Base-by-base conservation (phyloP, 2,888 invertebrate species). In the Ptycholaimellus sp. region DNA sequence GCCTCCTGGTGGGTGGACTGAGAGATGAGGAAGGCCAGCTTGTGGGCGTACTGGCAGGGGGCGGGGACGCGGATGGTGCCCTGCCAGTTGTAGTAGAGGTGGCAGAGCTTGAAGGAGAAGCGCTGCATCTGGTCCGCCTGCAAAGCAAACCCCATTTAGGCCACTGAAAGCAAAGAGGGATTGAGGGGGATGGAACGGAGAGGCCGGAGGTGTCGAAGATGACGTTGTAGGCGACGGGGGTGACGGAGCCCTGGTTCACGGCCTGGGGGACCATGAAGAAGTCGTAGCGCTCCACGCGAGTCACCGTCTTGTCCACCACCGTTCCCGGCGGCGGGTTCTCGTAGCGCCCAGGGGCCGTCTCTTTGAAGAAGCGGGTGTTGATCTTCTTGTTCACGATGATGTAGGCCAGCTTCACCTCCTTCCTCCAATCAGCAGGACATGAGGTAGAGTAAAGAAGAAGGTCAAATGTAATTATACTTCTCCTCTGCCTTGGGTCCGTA, bases 11-110 rank as follows among this genome's bases (percentile, higher is more conserved):
- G 78, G 7, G 85, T 67, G 7, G 69, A 69, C 56, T 83, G 81
- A 0, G 76, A 76, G 0, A 78, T 74, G 4, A 85, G 62, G 59
- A 79, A 83, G 0, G 87, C 83, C 43, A 87, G 60, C 54, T 85
- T 87, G 58, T 87, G 85, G 0, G 87, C 85, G 57, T 83, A 85
- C 56, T 85, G 83, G 54, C 81, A 82, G 0, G 82, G 82, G 0
- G 83, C 77, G 1, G 87, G 87, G 3, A 87, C 85, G 7, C 80
- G 69, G 17, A 76, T 72, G 1, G 55, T 76, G 37, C 47, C 46
- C 36, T 46, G 46, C 73, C 79, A 85, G 60, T 90, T 90, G 60
- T 72, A 90, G 55, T 90, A 90, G 64, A 85, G 65, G 52, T 87
- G 85, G 0, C 67, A 67, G 53, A 85, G 58, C 56, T 83, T 85